Percentiles rank a stretch among this genome's conserved stretches.
Evolutionary conservation across 1,140 invertebrate species (phyloP).

Genomic region (Camponotus floridanus): DNA sequence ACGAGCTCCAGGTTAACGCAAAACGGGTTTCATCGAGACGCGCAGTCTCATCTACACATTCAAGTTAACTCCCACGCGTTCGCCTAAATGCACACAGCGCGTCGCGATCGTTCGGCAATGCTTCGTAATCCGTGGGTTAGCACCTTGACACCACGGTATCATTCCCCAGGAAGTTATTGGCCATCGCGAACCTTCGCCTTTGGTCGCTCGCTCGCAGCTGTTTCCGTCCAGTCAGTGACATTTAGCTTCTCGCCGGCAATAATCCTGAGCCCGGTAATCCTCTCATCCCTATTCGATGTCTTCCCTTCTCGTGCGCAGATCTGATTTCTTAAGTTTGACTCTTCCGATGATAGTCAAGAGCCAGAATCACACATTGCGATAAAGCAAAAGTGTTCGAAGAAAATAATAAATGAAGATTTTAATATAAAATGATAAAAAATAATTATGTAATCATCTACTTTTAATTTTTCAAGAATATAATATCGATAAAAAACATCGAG

Average conservation of each 20-base stretch:
- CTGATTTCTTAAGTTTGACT: not conserved
- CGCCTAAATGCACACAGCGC: constrained; percentile 55
- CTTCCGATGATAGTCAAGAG: not conserved
- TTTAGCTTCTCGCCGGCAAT: not conserved
- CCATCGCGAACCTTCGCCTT: constrained; percentile 59
- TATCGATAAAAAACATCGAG: not conserved
- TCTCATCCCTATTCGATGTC: not conserved
- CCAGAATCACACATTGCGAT: not conserved
- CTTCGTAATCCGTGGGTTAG: constrained; percentile 70
- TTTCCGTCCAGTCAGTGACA: constrained; percentile 34
- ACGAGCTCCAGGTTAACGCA: constrained; percentile 55
- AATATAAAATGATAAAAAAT: not conserved
- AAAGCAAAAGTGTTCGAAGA: not conserved
- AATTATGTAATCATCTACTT: not conserved
- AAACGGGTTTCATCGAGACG: constrained; percentile 61
- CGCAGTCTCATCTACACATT: constrained; percentile 56
- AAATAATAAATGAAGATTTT: not conserved
- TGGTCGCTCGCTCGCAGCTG: constrained; percentile 29
- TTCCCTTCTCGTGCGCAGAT: not conserved
- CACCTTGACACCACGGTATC: constrained; percentile 66
- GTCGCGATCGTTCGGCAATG: constrained; percentile 63
- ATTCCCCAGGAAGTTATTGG: constrained; percentile 75
- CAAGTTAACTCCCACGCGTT: constrained; percentile 64
- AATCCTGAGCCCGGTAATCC: not conserved
- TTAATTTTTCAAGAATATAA: not conserved